Conservation (phyloP, 1,140 invertebrate species). For the Formica exsecta region DNA sequence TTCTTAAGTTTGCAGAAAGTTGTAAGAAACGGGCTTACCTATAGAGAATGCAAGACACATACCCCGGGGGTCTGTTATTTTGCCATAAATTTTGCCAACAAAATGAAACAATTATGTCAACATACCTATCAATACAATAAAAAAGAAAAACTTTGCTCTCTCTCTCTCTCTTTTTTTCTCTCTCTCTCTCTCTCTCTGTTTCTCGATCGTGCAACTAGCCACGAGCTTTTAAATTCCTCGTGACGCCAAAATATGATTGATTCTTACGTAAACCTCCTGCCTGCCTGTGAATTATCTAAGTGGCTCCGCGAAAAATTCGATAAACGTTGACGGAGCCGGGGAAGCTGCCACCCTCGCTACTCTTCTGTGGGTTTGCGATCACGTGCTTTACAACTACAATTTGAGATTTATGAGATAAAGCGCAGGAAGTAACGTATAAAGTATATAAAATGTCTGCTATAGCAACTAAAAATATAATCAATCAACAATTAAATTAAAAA, state of each 20-base stretch:
- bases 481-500: background rate
- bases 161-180: background rate
- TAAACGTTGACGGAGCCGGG: constrained; percentile 43
- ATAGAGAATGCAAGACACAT: constrained; percentile 62
- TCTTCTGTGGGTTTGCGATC: constrained; percentile 10
- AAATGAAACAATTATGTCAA: constrained; percentile 57
- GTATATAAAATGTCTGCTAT: background rate
- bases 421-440: background rate
- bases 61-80: constrained; percentile 77
- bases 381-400: constrained; percentile 30
- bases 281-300: constrained; percentile 28
- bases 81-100: constrained; percentile 78
- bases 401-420: constrained; percentile 35
- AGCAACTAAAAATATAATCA: background rate
- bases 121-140: constrained; percentile 65
- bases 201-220: constrained; percentile 53
- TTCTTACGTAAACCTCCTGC: constrained; percentile 63
- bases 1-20: constrained; percentile 71
- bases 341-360: constrained; percentile 47
- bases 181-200: background rate
- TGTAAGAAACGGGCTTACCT: constrained; percentile 68
- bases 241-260: constrained; percentile 70
- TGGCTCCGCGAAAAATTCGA: constrained; percentile 52
- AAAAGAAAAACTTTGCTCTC: constrained; percentile 42
- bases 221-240: constrained; percentile 71